phyloP scores from a whole-genome alignment of 2,797 vertebrate genomes.

The Spinus olivaceus region DNA sequence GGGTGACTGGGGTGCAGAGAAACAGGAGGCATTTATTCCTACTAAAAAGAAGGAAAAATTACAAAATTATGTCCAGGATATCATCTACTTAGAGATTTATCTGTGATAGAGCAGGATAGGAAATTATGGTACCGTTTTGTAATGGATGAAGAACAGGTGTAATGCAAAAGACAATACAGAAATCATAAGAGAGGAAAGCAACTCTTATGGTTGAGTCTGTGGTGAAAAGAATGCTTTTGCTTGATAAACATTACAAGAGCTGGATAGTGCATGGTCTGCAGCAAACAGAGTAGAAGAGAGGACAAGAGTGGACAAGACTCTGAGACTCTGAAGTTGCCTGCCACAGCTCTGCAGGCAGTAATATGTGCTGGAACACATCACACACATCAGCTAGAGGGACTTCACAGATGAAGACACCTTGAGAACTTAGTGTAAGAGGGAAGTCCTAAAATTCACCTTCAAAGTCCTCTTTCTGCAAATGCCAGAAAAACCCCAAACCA shows the following conservation, averaged over 20 bases:
- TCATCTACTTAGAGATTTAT: background rate
- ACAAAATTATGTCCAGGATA: background rate
- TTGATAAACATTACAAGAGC: background rate
- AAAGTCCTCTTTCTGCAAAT: background rate
- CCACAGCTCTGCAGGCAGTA: background rate
- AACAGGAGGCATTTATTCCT: background rate
- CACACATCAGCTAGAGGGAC: background rate
- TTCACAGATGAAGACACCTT: background rate
- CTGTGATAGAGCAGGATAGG: background rate
- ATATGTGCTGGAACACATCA: fast-evolving
- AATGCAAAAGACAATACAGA: background rate
- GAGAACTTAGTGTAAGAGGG: background rate
- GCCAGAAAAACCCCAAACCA: background rate
- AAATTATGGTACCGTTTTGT: background rate
- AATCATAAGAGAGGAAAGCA: background rate
- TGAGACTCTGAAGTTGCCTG: background rate
- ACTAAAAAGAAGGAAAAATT: background rate
- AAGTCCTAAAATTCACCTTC: background rate
- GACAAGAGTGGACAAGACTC: background rate
- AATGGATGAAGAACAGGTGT: background rate
- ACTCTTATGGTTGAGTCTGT: background rate
- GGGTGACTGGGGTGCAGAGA: background rate
- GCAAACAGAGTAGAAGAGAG: background rate
- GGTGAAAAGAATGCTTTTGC: background rate
- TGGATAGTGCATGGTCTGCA: background rate